Base-by-base conservation (phyloP, 2,797 vertebrate species). In the Oryzias sinensis region DNA sequence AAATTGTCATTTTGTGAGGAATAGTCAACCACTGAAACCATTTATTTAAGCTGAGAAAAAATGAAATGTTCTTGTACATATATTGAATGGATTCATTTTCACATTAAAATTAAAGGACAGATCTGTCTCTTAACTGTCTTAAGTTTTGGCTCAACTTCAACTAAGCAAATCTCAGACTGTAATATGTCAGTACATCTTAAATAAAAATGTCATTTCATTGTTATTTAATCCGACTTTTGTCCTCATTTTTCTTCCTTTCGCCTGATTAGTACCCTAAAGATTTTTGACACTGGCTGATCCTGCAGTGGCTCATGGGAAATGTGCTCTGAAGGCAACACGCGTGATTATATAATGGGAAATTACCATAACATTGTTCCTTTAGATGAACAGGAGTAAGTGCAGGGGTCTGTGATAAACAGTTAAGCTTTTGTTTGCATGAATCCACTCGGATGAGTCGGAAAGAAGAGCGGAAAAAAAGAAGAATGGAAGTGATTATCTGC, bases 141-240 rank as follows among this genome's bases (percentile, higher is more conserved):
- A 57, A 20, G 53, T 65, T 81, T 74, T 55, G 59, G 64, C 64
- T 80, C n/a, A 57, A 59, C 57, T 27, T 48, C 1, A 68, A 80
- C 76, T 75, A 50, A 65, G 14, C 47, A 24, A 50, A 55, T 50
- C 59, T 69, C 65, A n/a, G 66, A 56, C 51, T 81, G 69, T 84
- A 69, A 62, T 55, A 58, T 62, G 69, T 79, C 51, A 50, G n/a
- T 70, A 65, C 74, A 53, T 76, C 74, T 80, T 68, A 56, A 87
- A 87, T 89, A 90, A 90, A 37, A 89, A 63, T 53, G 47, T 50
- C 29, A 5, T 7, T 48, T 85, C 68, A 22, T 64, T 58, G 62
- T 60, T 48, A 43, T 43, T 22, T 66, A 17, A 68, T 68, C 43
- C 55, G 49, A 43, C 14, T 43, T 48, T 15, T 59, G 33, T 51